Percentiles rank a stretch among this genome's conserved stretches.
Evolutionary conservation across 2,113 vertebrate genomes (phyloP).

Genomic region (Paradoxurus hermaphroditus): DNA sequence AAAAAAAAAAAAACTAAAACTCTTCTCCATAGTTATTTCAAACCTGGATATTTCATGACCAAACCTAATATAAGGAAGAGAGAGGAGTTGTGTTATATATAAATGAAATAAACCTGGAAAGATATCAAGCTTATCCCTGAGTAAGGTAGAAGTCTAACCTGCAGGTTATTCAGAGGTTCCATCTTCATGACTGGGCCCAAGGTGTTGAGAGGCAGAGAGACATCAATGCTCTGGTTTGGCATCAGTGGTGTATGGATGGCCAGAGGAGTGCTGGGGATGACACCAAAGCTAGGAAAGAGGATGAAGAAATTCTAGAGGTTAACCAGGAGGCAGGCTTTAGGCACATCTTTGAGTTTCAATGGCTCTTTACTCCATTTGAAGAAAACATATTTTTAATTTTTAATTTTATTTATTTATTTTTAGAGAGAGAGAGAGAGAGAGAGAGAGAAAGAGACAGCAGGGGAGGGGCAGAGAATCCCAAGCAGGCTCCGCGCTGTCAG

Average conservation of each 20-base stretch:
- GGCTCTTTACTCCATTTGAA: background rate
- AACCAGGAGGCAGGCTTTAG: conserved; percentile 9
- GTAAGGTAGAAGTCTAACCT: conserved; percentile 84
- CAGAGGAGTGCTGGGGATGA: conserved; percentile 96
- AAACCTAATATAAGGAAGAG: background rate
- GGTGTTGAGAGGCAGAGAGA: conserved; percentile 97
- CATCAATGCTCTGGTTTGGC: conserved; percentile 97
- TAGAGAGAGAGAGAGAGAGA: no score
- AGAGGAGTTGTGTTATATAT: background rate
- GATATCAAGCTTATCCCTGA: background rate
- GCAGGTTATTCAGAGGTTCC: conserved; percentile 98
- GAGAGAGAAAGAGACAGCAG: no score
- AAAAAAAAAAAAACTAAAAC: background rate
- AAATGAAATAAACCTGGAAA: background rate
- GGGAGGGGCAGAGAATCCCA: no score
- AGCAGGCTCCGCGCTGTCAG: no score
- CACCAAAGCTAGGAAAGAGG: conserved; percentile 88
- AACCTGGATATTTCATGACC: background rate
- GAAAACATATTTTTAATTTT: background rate
- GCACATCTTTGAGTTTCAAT: background rate
- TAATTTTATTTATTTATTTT: no score
- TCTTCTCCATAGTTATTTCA: background rate
- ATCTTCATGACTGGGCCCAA: conserved; percentile 99
- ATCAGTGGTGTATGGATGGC: conserved; percentile 97
- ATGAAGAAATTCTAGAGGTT: background rate